Evolutionary conservation across 2,888 invertebrate genomes (phyloP).

Genomic region (Deilephila elpenor): DNA sequence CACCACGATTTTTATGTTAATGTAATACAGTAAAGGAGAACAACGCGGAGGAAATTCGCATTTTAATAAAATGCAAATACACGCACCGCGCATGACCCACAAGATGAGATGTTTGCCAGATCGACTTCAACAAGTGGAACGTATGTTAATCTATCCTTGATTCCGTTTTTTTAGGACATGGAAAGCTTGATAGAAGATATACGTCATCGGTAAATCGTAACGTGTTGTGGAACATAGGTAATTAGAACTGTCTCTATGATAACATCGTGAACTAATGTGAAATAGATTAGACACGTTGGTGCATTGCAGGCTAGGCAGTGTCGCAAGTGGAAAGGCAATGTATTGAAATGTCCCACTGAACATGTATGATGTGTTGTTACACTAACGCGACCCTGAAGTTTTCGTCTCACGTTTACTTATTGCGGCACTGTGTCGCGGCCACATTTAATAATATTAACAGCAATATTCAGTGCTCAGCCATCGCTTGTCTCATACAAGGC

Average conservation of each 20-base stretch:
- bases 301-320: slow-evolving; percentile 48
- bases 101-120: slow-evolving; percentile 15
- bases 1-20: slow-evolving; percentile 13
- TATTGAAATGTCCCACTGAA: slow-evolving; percentile 35
- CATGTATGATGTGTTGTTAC: slow-evolving; percentile 32
- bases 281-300: slow-evolving; percentile 58
- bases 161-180: neutral
- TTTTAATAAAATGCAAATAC: slow-evolving; percentile 17
- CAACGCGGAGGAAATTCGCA: slow-evolving; percentile 14
- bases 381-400: slow-evolving; percentile 61
- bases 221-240: slow-evolving; percentile 36
- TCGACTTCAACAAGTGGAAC: neutral
- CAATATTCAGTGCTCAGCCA: slow-evolving; percentile 62
- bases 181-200: neutral
- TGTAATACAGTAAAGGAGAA: slow-evolving; percentile 17
- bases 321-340: slow-evolving; percentile 47
- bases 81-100: slow-evolving; percentile 3
- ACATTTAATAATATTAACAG: slow-evolving; percentile 69
- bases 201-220: slow-evolving; percentile 27
- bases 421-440: slow-evolving; percentile 51
- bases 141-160: neutral
- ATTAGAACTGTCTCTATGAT: slow-evolving; percentile 36
- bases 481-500: slow-evolving; percentile 68
- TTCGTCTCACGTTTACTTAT: slow-evolving; percentile 57
- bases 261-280: slow-evolving; percentile 40